Evolutionary conservation across 2,113 vertebrate genomes (phyloP), one percentile per base, ranked within the genome.

Genomic region (Cairina moschata): DNA sequence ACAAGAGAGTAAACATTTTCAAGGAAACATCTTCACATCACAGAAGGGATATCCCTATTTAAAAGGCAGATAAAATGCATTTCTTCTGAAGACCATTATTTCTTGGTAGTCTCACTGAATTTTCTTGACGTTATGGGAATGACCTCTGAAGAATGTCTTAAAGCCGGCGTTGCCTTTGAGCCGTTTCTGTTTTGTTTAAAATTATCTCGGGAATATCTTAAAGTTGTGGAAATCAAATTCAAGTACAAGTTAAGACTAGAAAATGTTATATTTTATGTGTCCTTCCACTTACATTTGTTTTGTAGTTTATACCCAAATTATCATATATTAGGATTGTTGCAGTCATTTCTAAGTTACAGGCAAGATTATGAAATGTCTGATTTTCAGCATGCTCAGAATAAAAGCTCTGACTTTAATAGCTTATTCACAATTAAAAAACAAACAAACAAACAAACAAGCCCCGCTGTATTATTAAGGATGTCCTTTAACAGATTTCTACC

Each of bases 121-220:
- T 34, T 65, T 44, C 87, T 48, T 72, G 5, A 75, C 2, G 7
- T 68, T 81, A 72, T 86, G 73, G 76, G 54, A 90, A 83, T 84
- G 62, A 88, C 85, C 75, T 67, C 59, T 90, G 65, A 91, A 94
- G 79, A 97, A 90, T 59, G 60, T 68, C 72, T 75, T 77, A 22
- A 83, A 90, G 67, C 54, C 26, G 94, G 9, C 68, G 88, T 86
- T 77, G 40, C 59, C 54, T 82, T 74, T 77, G 73, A 95, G 69
- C 60, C 88, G 48, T 74, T 96, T 91, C 54, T 89, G 20, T 92
- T 91, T 60, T 83, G 11, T 74, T 72, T 78, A 80, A 84, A 38
- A 42, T 90, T 90, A 83, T 77, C 75, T 46, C 67, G 25, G 85
- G 91, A 85, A 88, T 66, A 60, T 79, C 95, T 91, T 62, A 60